phyloP scores from a whole-genome alignment of 1,140 invertebrate genomes.

The Wiebesia pumilae region DNA sequence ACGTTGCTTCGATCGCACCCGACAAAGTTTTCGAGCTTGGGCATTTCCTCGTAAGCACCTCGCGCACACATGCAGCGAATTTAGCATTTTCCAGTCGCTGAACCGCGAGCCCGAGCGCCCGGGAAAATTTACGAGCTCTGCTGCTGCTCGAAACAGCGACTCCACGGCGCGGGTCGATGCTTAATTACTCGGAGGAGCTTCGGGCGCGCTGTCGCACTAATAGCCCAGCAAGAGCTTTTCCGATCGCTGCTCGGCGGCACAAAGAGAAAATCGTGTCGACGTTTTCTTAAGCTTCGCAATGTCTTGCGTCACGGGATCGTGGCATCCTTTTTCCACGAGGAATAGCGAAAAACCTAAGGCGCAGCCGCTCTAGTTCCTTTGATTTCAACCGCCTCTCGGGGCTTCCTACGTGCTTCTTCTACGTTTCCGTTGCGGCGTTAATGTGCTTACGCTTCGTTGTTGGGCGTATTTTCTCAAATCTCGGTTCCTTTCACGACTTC shows the following conservation, averaged over 20 bases:
- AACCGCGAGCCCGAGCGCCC: neutral
- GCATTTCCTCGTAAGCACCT: too few species aligned
- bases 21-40: too few species aligned
- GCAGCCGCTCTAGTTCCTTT: neutral
- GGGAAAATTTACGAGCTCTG: slow-evolving; percentile 33
- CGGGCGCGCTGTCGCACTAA: neutral
- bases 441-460: neutral
- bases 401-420: neutral
- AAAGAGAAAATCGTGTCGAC: neutral
- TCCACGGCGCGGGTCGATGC: neutral
- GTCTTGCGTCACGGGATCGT: neutral
- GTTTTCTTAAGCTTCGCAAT: neutral
- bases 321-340: neutral
- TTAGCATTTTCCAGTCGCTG: slow-evolving; percentile 3
- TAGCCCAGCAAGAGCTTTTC: slow-evolving; percentile 1
- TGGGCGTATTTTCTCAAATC: neutral
- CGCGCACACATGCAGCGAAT: neutral
- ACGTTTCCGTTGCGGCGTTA: neutral
- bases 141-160: neutral
- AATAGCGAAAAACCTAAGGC: neutral
- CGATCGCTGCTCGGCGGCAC: neutral
- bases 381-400: neutral
- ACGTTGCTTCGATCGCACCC: too few species aligned
- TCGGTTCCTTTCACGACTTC: neutral
- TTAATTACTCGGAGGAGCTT: slow-evolving; percentile 44